Base-by-base conservation (phyloP, 2,113 vertebrate species). In the Antennarius striatus region DNA sequence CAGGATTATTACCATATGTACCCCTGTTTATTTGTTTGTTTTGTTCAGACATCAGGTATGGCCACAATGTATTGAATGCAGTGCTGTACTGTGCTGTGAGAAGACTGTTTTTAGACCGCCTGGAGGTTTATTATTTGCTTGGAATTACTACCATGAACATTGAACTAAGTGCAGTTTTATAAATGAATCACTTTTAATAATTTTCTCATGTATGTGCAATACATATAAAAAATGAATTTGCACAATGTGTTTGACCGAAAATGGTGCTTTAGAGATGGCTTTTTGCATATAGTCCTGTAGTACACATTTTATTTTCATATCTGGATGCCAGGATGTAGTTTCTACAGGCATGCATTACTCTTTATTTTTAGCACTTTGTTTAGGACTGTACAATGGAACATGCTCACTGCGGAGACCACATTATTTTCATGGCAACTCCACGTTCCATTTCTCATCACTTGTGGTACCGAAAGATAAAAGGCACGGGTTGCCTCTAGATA, bases 401-500 rank as follows among this genome's bases (percentile, higher is more conserved):
- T 81, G 75, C 75, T 91, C 87, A 86, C 80, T 58, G 72, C 77
- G 74, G 85, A 89, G 85, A 81, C 78, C 79, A 85, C 78, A 88
- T 84, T 88, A 87, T 88, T 92, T 85, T 82, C 64, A 77, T 77
- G 80, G 80, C 63, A 70, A 75, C 81, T 79, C 71, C 0, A 15
- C 80, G 63, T 85, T 81, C 80, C 75, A 77, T 80, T 88, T 86
- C 53, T 63, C 89, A 90, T 91, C 62, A 83, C 83, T 91, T 73
- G 67, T 76, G 83, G 81, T 92, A 88, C 79, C 86, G 90, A 86
- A 86, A 84, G 84, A 87, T 88, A 86, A 87, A 91, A 80, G 96
- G 95, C 95, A 97, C 94, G 84, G 96, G 96, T 91, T 95, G 95
- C 95, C 95, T 93, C 42, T 47, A 55, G 71, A 90, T 92, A 91